Evolutionary conservation across 1,140 invertebrate species (phyloP).

Genomic region (Camponotus vicinus): DNA sequence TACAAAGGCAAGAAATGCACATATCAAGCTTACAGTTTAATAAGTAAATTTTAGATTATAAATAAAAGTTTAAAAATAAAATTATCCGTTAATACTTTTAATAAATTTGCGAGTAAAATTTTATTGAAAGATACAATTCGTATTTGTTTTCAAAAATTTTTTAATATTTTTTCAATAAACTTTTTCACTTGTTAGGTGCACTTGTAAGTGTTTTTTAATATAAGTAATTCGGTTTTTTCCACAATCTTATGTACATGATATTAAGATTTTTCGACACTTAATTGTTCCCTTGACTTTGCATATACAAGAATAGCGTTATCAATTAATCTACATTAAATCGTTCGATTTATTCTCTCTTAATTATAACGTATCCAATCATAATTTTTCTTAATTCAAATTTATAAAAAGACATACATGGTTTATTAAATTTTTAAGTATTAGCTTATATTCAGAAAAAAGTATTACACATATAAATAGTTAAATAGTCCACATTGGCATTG

Average conservation of each 20-base stretch:
- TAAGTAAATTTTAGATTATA: background rate
- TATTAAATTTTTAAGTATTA: background rate
- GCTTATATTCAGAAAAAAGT: background rate
- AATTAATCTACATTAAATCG: background rate
- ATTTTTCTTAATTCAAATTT: background rate
- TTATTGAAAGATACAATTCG: too few relatives aligned
- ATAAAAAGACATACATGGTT: background rate
- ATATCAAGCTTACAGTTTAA: background rate
- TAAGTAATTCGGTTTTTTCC: too few relatives aligned
- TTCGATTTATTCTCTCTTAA: background rate
- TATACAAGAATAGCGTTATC: background rate
- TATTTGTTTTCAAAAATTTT: too few relatives aligned
- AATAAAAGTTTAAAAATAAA: background rate
- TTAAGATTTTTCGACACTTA: too few relatives aligned
- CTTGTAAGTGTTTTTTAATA: too few relatives aligned
- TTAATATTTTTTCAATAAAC: too few relatives aligned
- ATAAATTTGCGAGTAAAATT: too few relatives aligned
- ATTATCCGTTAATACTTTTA: too few relatives aligned
- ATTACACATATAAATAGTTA: background rate
- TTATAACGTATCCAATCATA: background rate
- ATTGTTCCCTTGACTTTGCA: too few relatives aligned
- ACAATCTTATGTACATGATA: too few relatives aligned
- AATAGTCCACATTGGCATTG: slow-evolving; percentile 23
- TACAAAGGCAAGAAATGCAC: background rate
- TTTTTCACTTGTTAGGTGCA: too few relatives aligned